These are phyloP conservation scores for Hecatera dysodea DNA, from an alignment of 2,888 invertebrate genomes.

Conservation along the genomic window DNA sequence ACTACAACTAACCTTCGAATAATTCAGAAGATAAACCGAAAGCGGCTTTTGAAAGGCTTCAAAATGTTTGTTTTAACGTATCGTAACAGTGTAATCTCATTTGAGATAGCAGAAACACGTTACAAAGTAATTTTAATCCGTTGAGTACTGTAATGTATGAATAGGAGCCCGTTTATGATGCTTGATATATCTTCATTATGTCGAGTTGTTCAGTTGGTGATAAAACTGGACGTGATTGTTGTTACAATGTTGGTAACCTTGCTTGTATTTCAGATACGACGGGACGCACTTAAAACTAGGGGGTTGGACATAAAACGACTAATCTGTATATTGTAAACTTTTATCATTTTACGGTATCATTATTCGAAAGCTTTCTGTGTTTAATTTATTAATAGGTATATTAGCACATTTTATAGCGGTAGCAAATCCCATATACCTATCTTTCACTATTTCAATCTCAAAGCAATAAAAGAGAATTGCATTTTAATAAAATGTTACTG, in stretches of 20 bases:
- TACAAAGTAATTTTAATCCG: constrained; percentile 64
- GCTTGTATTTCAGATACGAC: constrained; percentile 37
- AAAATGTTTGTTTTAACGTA: constrained; percentile 48
- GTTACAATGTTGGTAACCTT: constrained; percentile 52
- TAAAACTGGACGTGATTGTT: constrained; percentile 56
- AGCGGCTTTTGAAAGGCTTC: constrained; percentile 48
- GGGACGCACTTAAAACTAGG: constrained; percentile 10
- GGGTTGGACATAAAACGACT: constrained; percentile 16
- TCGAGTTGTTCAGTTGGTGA: constrained; percentile 44
- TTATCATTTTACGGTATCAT: background rate
- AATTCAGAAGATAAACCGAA: constrained; percentile 53
- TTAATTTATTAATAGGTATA: background rate
- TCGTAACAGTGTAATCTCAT: constrained; percentile 47
- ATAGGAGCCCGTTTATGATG: constrained; percentile 55
- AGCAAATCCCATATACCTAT: background rate
- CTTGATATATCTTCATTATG: constrained; percentile 62
- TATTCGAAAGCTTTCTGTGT: background rate
- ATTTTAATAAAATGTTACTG: constrained; percentile 21
- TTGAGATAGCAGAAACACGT: constrained; percentile 48
- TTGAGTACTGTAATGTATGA: constrained; percentile 52
- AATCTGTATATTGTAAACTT: constrained; percentile 17
- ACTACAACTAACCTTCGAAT: constrained; percentile 51
- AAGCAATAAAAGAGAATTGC: constrained; percentile 27
- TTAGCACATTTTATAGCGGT: background rate
- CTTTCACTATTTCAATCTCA: background rate